Evolutionary conservation across 2,888 invertebrate genomes (phyloP), one percentile per base, ranked within the genome.

Genomic region (Drosophila tripunctata): DNA sequence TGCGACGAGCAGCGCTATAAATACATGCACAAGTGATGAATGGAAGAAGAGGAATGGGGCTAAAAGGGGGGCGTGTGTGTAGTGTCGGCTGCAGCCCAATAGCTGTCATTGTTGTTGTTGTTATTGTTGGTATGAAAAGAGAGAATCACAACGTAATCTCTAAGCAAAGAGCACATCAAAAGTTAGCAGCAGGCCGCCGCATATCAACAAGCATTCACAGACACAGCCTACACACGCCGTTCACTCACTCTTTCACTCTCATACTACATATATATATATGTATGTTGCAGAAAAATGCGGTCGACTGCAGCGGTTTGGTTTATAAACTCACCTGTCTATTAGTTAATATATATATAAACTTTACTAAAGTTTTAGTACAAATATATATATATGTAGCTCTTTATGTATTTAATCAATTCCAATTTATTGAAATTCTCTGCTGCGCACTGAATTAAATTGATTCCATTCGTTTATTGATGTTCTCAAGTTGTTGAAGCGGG

Each of bases 1-100:
- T 72, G 62, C 51, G 64, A 44, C 38, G 55, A 57, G 61, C 70
- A 57, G 61, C 70, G 63, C 76, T 81, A 81, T 74, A 81, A 81
- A 81, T 86, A 86, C 75, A 69, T 61, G 56, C 47, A 64, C 36
- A 45, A 38, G 47, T 54, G 38, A 55, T 55, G 50, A 62, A 61
- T 56, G 61, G 44, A 15, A 36, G 33, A 12, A n/a, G 50, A 33
- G 36, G 43, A 19, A 15, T 38, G 44, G 12, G 45, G 56, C 38
- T 35, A n/a, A n/a, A n/a, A n/a, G 35, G 4, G 27, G 27, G 10
- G 27, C n/a, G n/a, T n/a, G 10, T 3, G 12, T 44, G 38, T 30
- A 45, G 48, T 33, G 50, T 31, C 22, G 10, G 43, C 57, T 57
- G 61, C 52, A 57, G 55, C 66, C 31, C 22, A 30, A 30, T 27